Evolutionary conservation across 2,888 invertebrate genomes (phyloP), one percentile per base, ranked within the genome.

Genomic region (Galerucella pusilla): DNA sequence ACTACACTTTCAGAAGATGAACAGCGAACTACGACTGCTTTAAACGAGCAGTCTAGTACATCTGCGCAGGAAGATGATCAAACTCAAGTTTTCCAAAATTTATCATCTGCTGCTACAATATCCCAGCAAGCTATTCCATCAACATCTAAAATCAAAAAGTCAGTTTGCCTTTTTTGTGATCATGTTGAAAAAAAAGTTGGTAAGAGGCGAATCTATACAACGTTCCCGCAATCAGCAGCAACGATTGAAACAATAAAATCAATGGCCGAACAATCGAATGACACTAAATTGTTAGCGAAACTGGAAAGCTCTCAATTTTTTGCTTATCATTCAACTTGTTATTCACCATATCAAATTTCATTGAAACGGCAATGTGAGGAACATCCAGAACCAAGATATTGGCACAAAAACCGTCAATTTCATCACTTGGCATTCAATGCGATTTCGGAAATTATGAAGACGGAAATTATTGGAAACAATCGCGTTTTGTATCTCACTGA

Each of bases 111-210:
- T 70, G 25, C 70, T 70, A 42, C 70, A 16, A 42, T 20, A 20
- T 70, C 70, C 12, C 70, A 70, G 70, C 60, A 70, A 35, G 20
- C 35, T 70, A 70, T 70, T 42, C 61, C 70, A 70, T 42, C 70
- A 16, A 60, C 45, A 70, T 25, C 42, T 6, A 16, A 35, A 65
- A 45, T 14, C 46, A 65, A 69, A 60, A 61, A 69, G 60, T 69
- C 59, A 69, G 61, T n/a, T 35, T 69, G 69, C 45, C 69, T 69
- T 69, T 69, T 69, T 42, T 69, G 61, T 45, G 69, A 35, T 28
- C 68, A 60, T 61, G 69, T 69, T n/a, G 60, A 69, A 45, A 69
- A 69, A 69, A 60, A 69, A 45, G 69, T 69, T 69, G 69, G 60
- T 60, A 69, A 57, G n/a, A 25, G 60, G 14, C 14, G 59, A 35